Conservation (phyloP, 2,888 invertebrate species). For the Epistrophella euchroma region DNA sequence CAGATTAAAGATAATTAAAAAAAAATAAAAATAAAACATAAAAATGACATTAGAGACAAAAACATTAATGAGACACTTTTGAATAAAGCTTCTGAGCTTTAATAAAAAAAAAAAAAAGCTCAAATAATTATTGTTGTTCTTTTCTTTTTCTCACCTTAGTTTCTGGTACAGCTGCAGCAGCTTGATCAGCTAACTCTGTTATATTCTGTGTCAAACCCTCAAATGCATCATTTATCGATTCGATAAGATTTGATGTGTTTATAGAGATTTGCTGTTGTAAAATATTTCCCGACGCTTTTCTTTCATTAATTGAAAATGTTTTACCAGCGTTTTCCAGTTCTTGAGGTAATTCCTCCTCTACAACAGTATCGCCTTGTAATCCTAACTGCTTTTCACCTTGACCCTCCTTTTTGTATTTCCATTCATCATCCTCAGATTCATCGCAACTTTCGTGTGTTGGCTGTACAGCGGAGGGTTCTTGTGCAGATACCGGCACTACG, state of each 20-base stretch:
- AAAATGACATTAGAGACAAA: constrained; percentile 17
- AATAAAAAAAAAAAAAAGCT: neutral
- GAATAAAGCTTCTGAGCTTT: constrained; percentile 39
- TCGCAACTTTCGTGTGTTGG: constrained; percentile 71
- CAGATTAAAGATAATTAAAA: constrained; percentile 6
- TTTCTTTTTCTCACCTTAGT: constrained; percentile 7
- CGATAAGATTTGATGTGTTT: constrained; percentile 40
- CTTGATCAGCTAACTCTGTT: constrained; percentile 47
- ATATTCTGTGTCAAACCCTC: constrained; percentile 57
- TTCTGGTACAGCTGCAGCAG: constrained; percentile 41
- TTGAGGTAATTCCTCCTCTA: constrained; percentile 62
- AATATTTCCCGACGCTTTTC: constrained; percentile 24
- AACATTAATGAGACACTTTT: constrained; percentile 11
- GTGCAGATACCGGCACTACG: constrained; percentile 43
- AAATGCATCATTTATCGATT: constrained; percentile 55
- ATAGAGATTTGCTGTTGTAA: constrained; percentile 51
- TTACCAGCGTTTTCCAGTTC: constrained; percentile 33
- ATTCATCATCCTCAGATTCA: constrained; percentile 89
- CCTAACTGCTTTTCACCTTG: constrained; percentile 83
- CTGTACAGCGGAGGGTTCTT: constrained; percentile 63
- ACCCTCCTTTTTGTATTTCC: constrained; percentile 91
- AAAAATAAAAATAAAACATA: constrained; percentile 25
- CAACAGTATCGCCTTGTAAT: constrained; percentile 60
- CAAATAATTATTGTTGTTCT: neutral
- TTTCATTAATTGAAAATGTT: constrained; percentile 25